A percentile compares a stretch with the other conserved stretches of the same genome.
These are phyloP conservation scores for Onthophagus taurus DNA, from an alignment of 1,140 invertebrate species.

Conservation along the genomic window DNA sequence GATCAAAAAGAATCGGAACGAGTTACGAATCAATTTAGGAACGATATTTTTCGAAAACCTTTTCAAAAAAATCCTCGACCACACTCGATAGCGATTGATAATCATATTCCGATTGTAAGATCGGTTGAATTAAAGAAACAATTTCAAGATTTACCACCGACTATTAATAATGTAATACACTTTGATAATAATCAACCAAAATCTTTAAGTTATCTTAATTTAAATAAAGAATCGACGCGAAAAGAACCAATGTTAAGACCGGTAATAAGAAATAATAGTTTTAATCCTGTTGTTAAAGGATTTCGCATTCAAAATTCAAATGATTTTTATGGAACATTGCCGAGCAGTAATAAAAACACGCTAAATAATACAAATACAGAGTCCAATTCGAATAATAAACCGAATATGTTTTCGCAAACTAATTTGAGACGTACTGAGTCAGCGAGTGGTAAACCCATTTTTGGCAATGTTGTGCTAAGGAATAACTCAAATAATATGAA, in stretches of 20 bases:
- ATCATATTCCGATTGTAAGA: conserved; percentile 34
- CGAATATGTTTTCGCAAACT: conserved; percentile 27
- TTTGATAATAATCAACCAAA: conserved; percentile 7
- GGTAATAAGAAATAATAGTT: conserved; percentile 27
- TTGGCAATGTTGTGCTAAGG: conserved; percentile 15
- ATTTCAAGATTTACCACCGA: conserved; percentile 26
- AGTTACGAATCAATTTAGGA: conserved; percentile 31
- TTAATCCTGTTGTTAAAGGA: conserved; percentile 31
- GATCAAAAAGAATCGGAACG: conserved; percentile 16
- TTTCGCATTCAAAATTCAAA: conserved; percentile 28
- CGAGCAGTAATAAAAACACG: conserved; percentile 16
- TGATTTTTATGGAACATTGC: conserved; percentile 19
- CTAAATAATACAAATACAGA: conserved; percentile 17
- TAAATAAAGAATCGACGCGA: conserved; percentile 7
- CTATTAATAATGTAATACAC: conserved; percentile 13
- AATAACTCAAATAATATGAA: conserved; percentile 5
- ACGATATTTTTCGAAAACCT: conserved; percentile 35
- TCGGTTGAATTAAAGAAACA: conserved; percentile 38
- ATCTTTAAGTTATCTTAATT: conserved; percentile 9
- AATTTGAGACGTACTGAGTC: conserved; percentile 28
- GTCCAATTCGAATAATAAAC: conserved; percentile 22
- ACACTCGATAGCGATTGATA: conserved; percentile 32
- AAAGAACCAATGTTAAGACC: conserved; percentile 18
- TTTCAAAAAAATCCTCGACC: conserved; percentile 29
- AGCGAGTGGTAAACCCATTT: conserved; percentile 5